phyloP scores from a whole-genome alignment of 2,888 invertebrate genomes.

The Cyclophora albipunctata region DNA sequence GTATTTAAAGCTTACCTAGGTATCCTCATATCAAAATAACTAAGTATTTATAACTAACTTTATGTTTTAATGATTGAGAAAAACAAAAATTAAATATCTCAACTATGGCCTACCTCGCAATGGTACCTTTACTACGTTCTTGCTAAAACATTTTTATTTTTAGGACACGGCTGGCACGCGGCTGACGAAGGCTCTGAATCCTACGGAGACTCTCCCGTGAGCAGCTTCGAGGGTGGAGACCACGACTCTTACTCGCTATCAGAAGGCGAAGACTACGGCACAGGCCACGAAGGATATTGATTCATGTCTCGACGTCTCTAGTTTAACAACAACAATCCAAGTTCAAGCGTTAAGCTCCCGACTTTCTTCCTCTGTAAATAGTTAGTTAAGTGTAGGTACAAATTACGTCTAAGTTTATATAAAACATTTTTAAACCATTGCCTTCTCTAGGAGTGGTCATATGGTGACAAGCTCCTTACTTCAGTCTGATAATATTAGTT shows the following conservation, averaged over 20 bases:
- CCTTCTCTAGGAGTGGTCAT: no score
- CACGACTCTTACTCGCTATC: slow-evolving; percentile 49
- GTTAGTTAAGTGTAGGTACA: no score
- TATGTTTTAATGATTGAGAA: background rate
- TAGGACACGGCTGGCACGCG: slow-evolving; percentile 62
- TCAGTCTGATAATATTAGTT: no score
- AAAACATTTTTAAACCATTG: no score
- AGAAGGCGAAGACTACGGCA: slow-evolving; percentile 38
- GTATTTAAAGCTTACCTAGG: background rate
- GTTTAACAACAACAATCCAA: no score
- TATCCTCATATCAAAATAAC: background rate
- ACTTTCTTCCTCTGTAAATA: no score
- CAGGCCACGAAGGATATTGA: slow-evolving; percentile 37
- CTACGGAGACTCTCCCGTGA: slow-evolving; percentile 51
- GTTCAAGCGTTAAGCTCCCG: no score
- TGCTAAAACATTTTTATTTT: no score
- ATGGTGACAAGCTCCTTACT: no score
- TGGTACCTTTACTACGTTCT: slow-evolving; percentile 13
- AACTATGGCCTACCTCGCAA: background rate
- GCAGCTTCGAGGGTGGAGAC: slow-evolving; percentile 56
- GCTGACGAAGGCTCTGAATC: slow-evolving; percentile 55
- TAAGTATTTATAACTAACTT: background rate
- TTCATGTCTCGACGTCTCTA: background rate
- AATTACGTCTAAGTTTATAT: no score
- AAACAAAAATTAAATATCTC: background rate